phyloP scores from a whole-genome alignment of 1,140 invertebrate species.

The Wasmannia auropunctata region DNA sequence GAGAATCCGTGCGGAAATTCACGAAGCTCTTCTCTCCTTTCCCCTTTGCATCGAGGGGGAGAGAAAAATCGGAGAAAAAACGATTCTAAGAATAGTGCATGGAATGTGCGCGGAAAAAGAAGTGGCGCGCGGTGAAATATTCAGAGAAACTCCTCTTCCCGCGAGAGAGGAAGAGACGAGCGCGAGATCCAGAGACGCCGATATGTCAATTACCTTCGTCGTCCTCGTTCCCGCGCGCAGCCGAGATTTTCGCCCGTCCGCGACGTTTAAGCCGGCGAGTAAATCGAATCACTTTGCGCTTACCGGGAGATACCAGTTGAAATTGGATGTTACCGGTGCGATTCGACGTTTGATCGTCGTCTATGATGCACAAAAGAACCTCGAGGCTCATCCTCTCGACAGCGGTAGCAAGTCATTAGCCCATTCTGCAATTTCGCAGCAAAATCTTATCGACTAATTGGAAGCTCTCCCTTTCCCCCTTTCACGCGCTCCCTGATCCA shows the following conservation, averaged over 20 bases:
- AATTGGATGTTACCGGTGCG: constrained; percentile 47
- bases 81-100: not conserved
- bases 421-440: constrained; percentile 26
- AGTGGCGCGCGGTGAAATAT: constrained; percentile 23
- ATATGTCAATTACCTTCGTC: constrained; percentile 53
- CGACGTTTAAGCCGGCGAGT: constrained; percentile 32
- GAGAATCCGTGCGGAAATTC: not conserved
- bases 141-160: constrained; percentile 28
- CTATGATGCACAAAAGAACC: constrained; percentile 26
- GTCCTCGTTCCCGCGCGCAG: constrained; percentile 26
- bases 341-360: constrained; percentile 48
- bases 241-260: constrained; percentile 22
- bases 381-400: not conserved
- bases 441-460: constrained; percentile 30
- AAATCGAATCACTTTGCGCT: constrained; percentile 55
- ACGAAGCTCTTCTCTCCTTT: too few relatives aligned
- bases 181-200: constrained; percentile 30
- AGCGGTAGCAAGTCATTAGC: constrained; percentile 26
- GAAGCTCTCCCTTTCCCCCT: not conserved
- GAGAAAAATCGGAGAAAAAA: not conserved
- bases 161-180: constrained; percentile 21
- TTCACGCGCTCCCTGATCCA: not conserved
- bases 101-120: not conserved
- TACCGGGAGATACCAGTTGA: constrained; percentile 35
- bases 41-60: not conserved